A percentile compares a stretch with the other conserved stretches of the same genome.
phyloP scores from a whole-genome alignment of 2,113 vertebrate species.

The Petaurus breviceps region DNA sequence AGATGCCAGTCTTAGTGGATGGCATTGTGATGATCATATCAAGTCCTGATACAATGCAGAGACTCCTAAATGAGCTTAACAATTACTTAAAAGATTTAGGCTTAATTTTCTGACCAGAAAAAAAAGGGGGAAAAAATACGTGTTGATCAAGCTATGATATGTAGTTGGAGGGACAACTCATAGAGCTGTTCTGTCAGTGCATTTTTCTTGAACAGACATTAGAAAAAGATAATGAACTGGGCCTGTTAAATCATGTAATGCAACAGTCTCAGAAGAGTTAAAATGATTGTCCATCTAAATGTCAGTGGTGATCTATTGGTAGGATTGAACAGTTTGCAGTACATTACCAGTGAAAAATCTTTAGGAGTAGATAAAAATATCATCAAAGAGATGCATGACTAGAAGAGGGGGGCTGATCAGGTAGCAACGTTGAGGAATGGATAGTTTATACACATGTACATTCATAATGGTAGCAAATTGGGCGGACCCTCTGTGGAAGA shows the following conservation, averaged over 20 bases:
- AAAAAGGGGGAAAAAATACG: neutral
- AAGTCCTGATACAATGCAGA: neutral
- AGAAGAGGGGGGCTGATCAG: neutral
- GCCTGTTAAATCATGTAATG: neutral
- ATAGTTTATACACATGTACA: neutral
- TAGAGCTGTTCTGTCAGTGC: neutral
- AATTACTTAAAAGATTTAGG: neutral
- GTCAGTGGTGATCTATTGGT: neutral
- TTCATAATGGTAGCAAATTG: neutral
- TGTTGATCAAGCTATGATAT: neutral
- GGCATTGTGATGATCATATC: neutral
- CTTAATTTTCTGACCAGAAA: neutral
- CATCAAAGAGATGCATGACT: neutral
- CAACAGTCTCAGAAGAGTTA: neutral
- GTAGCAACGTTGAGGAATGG: neutral
- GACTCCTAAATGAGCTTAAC: neutral
- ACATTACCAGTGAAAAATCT: neutral
- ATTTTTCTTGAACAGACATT: neutral
- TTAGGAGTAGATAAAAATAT: neutral
- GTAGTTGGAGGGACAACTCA: neutral
- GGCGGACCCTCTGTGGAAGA: neutral
- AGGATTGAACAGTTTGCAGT: neutral
- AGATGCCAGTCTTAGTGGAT: neutral
- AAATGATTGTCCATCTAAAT: neutral
- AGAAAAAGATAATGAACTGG: neutral